Conservation (phyloP, 2,113 vertebrate genomes). For the Vireo altiloquus region DNA sequence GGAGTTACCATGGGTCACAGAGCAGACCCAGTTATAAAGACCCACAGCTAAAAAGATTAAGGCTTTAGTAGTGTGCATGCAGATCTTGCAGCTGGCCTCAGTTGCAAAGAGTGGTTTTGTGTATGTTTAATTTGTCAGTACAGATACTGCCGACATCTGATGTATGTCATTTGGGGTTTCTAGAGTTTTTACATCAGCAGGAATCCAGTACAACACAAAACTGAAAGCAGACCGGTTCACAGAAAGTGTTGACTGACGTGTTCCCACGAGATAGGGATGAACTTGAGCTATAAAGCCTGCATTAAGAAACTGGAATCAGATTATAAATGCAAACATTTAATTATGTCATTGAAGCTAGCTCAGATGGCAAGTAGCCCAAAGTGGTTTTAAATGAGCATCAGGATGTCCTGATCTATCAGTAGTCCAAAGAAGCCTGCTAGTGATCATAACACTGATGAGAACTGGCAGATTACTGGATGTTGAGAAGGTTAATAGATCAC, state of each 20-base stretch:
- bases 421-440: neutral
- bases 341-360: neutral
- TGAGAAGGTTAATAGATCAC: neutral
- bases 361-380: neutral
- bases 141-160: neutral
- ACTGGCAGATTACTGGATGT: neutral
- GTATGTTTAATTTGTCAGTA: neutral
- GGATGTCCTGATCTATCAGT: neutral
- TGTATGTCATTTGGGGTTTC: neutral
- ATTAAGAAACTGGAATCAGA: neutral
- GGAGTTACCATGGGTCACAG: neutral
- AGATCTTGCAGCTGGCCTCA: neutral
- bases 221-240: neutral
- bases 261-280: neutral
- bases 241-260: neutral
- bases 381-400: neutral
- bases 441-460: neutral
- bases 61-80: neutral
- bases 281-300: neutral
- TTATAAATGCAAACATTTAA: neutral
- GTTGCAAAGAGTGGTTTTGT: neutral
- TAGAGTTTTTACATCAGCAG: neutral
- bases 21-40: neutral
- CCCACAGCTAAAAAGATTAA: neutral
- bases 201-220: neutral